Evolutionary conservation across 1,140 invertebrate genomes (phyloP).

Genomic region (Solenopsis fugax): DNA sequence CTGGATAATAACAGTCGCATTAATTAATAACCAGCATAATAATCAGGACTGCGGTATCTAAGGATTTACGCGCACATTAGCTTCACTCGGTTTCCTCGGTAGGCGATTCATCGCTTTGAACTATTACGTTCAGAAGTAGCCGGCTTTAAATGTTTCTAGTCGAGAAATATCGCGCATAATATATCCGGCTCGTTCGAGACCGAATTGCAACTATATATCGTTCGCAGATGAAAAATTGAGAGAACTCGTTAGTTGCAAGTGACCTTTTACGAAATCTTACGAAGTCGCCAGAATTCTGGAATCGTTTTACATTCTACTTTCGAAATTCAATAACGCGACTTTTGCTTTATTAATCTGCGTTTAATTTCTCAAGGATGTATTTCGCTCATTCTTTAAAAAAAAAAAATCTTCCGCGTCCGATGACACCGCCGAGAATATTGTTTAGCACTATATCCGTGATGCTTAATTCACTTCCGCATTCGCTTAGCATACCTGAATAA

Average conservation of each 20-base stretch:
- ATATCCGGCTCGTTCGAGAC: neutral
- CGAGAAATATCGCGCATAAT: conserved; percentile 34
- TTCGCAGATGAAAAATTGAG: conserved; percentile 30
- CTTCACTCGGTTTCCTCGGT: neutral
- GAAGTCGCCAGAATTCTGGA: neutral
- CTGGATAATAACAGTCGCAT: conserved; percentile 5
- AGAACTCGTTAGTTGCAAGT: conserved; percentile 62
- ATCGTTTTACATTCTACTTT: neutral
- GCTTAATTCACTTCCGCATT: conserved; percentile 46
- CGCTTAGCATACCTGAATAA: conserved; percentile 39
- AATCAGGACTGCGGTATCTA: neutral
- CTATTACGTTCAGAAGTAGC: conserved; percentile 58
- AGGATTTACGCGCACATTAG: conserved; percentile 4
- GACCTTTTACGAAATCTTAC: conserved; percentile 53
- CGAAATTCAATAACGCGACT: neutral
- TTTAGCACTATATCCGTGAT: conserved; percentile 13
- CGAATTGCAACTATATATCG: conserved; percentile 43
- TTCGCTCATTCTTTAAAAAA: neutral
- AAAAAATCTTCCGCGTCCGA: neutral
- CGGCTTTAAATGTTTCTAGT: conserved; percentile 68
- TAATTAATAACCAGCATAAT: conserved; percentile 31
- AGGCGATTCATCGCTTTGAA: conserved; percentile 55
- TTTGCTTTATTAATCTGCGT: neutral
- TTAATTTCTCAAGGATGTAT: neutral
- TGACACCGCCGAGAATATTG: neutral